Base-by-base conservation (phyloP, 2,888 invertebrate species). In the Andrena hattorfiana region DNA sequence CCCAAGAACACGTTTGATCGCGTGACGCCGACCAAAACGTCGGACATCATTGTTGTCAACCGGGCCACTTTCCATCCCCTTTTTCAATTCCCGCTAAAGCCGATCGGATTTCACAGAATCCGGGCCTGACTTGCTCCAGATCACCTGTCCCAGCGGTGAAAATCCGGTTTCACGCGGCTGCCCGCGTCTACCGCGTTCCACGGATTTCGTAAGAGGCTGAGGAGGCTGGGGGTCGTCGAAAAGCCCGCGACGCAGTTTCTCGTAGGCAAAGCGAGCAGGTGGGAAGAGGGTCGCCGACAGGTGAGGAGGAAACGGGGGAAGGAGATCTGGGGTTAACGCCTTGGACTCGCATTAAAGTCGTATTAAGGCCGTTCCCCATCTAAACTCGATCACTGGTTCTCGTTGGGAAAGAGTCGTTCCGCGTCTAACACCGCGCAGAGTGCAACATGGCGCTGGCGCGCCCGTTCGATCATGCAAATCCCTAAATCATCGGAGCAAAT, bases 401-500 rank as follows among this genome's bases (percentile, higher is more conserved):
- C 78, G 71, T 51, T 73, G 76, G 73, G 80, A 87, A 85, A 79
- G 78, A 69, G 81, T 70, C 62, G 73, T 77, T 51, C 48, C 49
- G 10, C 59, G 60, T 13, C 5, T 42, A 42, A 42, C 42, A 42
- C 16, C 42, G 13, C 42, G 16, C 1, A 4, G 16, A 42, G 42
- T 42, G 42, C 42, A 42, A 42, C 42, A 16, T 7, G n/a, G 48
- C 35, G 35, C 30, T 69, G 84, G 42, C 79, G 78, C 71, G 73
- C 86, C 83, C 84, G 87, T 77, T 82, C 70, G 88, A 86, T 86
- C 89, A 89, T 89, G 89, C 85, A 86, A 89, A 89, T 87, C 85
- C 84, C 85, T 87, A 89, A 90, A 88, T 87, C 87, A 83, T 81
- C 84, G 83, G 81, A 83, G 84, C 86, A 80, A 89, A 86, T 86